These are phyloP conservation scores for Parapsyche elsis DNA, from an alignment of 1,140 invertebrate genomes.

Conservation along the genomic window DNA sequence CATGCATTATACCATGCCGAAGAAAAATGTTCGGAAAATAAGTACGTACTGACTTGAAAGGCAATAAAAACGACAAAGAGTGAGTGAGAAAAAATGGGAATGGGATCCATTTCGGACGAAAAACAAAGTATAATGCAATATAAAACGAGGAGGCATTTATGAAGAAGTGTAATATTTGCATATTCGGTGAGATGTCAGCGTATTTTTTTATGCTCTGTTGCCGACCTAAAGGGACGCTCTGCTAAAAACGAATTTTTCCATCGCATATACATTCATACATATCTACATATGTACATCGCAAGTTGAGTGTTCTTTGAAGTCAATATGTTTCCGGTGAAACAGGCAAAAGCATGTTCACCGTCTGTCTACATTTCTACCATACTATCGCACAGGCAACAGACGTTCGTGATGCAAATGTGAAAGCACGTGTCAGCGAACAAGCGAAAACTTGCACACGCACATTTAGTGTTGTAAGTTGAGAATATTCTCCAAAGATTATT, in stretches of 20 bases:
- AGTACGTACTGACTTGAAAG: too few relatives aligned
- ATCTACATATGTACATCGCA: constrained; percentile 4
- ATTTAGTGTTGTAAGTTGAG: too few relatives aligned
- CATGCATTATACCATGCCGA: neutral
- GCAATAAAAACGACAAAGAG: too few relatives aligned
- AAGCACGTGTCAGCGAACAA: too few relatives aligned
- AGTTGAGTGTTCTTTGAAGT: constrained; percentile 15
- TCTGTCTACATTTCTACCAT: neutral
- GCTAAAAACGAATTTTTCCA: constrained; percentile 19
- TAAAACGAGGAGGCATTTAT: constrained; percentile 18
- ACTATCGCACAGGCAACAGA: neutral
- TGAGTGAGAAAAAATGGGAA: too few relatives aligned
- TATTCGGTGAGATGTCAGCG: constrained; percentile 12
- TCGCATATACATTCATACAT: neutral
- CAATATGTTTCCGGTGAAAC: constrained; percentile 25
- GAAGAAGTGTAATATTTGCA: constrained; percentile 29
- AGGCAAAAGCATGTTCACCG: neutral
- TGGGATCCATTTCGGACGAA: neutral
- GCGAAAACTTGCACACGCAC: too few relatives aligned
- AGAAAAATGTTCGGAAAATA: too few relatives aligned
- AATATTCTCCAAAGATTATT: too few relatives aligned
- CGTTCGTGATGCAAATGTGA: too few relatives aligned
- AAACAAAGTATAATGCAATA: neutral
- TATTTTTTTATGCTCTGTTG: constrained; percentile 15
- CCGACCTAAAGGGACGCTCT: constrained; percentile 10